Conservation (phyloP, 2,113 vertebrate species). For the Mirza zaza region DNA sequence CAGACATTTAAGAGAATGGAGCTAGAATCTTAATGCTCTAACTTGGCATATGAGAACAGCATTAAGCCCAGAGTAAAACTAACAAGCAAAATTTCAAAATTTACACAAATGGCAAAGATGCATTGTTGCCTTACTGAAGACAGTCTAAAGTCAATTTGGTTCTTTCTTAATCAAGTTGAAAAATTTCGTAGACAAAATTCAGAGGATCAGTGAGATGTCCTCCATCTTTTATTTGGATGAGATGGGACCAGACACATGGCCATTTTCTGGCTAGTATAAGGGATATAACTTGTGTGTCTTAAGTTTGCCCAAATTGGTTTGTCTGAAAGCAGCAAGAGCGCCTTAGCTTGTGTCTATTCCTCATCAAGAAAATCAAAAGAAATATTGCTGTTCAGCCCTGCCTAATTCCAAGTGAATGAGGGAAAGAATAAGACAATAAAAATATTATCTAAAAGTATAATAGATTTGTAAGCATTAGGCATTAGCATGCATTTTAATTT, state of each 20-base stretch:
- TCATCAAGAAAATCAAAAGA: not conserved
- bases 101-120: not conserved
- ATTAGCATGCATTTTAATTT: not conserved
- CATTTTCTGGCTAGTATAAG: not conserved
- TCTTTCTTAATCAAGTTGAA: not conserved
- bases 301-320: not conserved
- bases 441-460: not conserved
- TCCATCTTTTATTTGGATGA: not conserved
- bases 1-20: not conserved
- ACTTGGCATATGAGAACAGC: not conserved
- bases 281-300: not conserved
- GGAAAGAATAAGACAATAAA: not conserved
- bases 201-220: not conserved
- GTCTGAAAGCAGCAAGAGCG: not conserved
- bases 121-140: not conserved
- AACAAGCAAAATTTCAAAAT: not conserved
- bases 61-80: conserved; percentile 1
- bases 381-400: not conserved
- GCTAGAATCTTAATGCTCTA: not conserved
- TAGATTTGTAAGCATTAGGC: not conserved
- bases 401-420: not conserved
- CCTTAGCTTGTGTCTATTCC: not conserved
- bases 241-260: not conserved
- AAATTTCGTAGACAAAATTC: not conserved
- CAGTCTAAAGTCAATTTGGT: not conserved